phyloP scores from a whole-genome alignment of 2,888 invertebrate genomes.

The Hirtodrosophila alboralis region DNA sequence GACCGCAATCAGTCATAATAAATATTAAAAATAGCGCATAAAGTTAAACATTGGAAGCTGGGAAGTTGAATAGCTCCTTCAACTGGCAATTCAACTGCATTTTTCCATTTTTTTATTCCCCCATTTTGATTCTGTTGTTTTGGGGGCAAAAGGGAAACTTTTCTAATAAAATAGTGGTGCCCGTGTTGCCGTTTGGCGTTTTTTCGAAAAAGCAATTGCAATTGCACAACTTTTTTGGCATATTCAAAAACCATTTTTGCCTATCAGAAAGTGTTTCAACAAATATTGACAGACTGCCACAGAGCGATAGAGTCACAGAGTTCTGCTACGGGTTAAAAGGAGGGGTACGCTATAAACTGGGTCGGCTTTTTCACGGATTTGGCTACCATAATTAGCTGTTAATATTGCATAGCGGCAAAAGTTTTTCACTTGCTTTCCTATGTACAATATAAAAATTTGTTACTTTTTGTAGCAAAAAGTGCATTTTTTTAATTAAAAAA shows the following conservation, averaged over 20 bases:
- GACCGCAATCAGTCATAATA: conserved; percentile 76
- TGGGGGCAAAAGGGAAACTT: conserved; percentile 56
- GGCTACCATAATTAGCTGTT: conserved; percentile 72
- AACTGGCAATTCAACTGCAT: conserved; percentile 29
- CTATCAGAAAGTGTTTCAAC: conserved; percentile 80
- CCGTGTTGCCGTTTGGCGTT: conserved; percentile 21
- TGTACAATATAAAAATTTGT: no score
- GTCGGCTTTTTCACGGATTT: conserved; percentile 45
- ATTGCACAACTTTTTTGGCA: conserved; percentile 70
- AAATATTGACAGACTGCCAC: conserved; percentile 82
- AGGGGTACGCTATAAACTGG: conserved; percentile 35
- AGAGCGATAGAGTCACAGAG: conserved; percentile 42
- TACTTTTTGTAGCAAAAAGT: no score
- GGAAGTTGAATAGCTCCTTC: conserved; percentile 26
- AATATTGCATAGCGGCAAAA: conserved; percentile 75
- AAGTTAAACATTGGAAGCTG: conserved; percentile 66
- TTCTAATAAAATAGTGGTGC: conserved; percentile 75
- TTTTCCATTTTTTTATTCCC: conserved; percentile 23
- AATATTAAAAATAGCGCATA: conserved; percentile 79
- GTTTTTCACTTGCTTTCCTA: conserved; percentile 53
- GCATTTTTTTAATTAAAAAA: no score
- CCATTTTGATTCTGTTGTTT: conserved; percentile 24
- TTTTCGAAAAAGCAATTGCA: conserved; percentile 68
- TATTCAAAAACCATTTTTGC: conserved; percentile 77
- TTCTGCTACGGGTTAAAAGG: conserved; percentile 1